Percentiles rank a stretch among this genome's conserved stretches.
phyloP scores from a whole-genome alignment of 2,113 vertebrate genomes.

The Rallus limicola region DNA sequence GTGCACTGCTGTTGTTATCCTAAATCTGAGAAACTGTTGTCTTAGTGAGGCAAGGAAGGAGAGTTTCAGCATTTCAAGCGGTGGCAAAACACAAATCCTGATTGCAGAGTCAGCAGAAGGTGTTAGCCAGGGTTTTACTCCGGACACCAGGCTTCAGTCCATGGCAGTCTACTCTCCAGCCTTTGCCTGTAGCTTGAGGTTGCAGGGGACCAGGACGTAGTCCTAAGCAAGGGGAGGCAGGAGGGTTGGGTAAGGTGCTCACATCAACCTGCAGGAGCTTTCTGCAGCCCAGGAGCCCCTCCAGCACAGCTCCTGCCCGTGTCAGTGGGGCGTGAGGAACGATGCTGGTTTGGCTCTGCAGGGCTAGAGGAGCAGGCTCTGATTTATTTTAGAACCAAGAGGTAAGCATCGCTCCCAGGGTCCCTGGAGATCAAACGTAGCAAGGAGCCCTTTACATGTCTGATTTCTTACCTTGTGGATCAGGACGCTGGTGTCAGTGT shows the following conservation, averaged over 20 bases:
- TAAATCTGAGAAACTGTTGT: neutral
- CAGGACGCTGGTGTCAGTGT: neutral
- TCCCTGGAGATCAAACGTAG: neutral
- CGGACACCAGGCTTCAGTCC: neutral
- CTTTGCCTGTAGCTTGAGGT: neutral
- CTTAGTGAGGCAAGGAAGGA: neutral
- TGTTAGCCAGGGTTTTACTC: neutral
- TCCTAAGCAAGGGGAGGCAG: neutral
- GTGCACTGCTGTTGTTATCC: neutral
- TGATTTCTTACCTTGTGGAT: constrained; percentile 32
- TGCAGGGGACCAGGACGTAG: constrained; percentile 43
- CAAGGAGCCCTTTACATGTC: neutral
- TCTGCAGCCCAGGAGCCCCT: accelerated
- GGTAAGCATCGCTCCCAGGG: neutral
- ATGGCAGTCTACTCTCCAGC: accelerated
- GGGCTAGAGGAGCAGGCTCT: neutral
- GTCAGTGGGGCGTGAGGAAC: accelerated
- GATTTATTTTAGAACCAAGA: neutral
- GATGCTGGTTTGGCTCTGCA: accelerated
- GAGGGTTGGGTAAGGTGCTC: neutral
- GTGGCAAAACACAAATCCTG: accelerated
- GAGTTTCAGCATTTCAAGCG: neutral
- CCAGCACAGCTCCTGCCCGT: accelerated
- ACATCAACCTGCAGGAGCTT: accelerated
- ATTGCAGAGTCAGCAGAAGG: neutral